These are phyloP conservation scores for Exephanes ischioxanthus DNA, from an alignment of 2,888 invertebrate genomes.

Conservation along the genomic window DNA sequence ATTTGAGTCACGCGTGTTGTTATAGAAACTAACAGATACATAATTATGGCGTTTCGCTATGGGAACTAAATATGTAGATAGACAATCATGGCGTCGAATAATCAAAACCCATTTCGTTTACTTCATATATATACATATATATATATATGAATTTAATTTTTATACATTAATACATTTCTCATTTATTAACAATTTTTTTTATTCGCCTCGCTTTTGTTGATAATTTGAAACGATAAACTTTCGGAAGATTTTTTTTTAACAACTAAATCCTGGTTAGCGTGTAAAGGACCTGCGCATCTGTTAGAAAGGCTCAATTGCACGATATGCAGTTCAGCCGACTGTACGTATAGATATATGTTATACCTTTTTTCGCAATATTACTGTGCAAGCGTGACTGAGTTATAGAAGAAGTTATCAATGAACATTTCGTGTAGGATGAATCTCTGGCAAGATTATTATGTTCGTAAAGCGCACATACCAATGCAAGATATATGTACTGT, in stretches of 20 bases:
- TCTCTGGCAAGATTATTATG: slow-evolving; percentile 8
- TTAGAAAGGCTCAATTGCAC: slow-evolving; percentile 33
- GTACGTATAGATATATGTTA: background rate
- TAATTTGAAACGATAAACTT: slow-evolving; percentile 42
- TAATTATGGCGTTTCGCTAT: too few relatives aligned
- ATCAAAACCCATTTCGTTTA: background rate
- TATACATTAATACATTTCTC: slow-evolving; percentile 67
- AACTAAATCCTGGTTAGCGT: slow-evolving; percentile 43
- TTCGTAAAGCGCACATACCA: slow-evolving; percentile 37
- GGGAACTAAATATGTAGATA: too few relatives aligned
- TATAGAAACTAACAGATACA: too few relatives aligned
- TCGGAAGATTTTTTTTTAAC: slow-evolving; percentile 42
- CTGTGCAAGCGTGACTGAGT: slow-evolving; percentile 39
- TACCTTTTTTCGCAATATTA: slow-evolving; percentile 25
- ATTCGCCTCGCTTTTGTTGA: slow-evolving; percentile 48
- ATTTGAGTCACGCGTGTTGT: too few relatives aligned
- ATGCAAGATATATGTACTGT: slow-evolving; percentile 33
- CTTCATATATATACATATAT: background rate
- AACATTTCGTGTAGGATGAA: slow-evolving; percentile 18
- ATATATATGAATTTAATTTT: slow-evolving; percentile 54
- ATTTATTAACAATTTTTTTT: slow-evolving; percentile 60
- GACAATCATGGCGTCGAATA: background rate
- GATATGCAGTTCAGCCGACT: slow-evolving; percentile 17
- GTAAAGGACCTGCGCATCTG: slow-evolving; percentile 8
- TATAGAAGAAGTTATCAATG: slow-evolving; percentile 21